Evolutionary conservation across 2,888 invertebrate genomes (phyloP).

Genomic region (Boloria euphrosyne): DNA sequence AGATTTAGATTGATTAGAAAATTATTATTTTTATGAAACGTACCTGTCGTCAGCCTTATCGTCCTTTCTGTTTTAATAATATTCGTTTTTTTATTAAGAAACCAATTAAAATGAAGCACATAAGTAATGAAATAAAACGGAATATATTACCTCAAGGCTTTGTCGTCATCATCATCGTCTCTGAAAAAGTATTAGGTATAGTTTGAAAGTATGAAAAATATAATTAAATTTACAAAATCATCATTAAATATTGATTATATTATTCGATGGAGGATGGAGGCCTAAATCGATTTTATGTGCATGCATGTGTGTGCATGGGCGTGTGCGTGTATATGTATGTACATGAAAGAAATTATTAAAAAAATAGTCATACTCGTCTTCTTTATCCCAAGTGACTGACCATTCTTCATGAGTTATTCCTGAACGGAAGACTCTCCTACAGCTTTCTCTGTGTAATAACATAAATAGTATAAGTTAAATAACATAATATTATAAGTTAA

Average conservation of each 20-base stretch:
- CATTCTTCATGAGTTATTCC: slow-evolving; percentile 75
- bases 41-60: slow-evolving; percentile 3
- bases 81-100: background rate
- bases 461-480: too few species aligned
- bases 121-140: background rate
- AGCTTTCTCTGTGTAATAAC: slow-evolving; percentile 55
- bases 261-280: too few species aligned
- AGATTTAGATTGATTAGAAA: background rate
- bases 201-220: background rate
- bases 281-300: too few species aligned
- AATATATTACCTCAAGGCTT: slow-evolving; percentile 26
- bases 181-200: slow-evolving; percentile 18
- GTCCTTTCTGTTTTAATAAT: too few species aligned
- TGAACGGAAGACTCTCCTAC: slow-evolving; percentile 71
- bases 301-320: too few species aligned
- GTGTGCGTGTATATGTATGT: too few species aligned
- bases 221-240: background rate
- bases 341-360: background rate
- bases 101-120: background rate
- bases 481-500: too few species aligned
- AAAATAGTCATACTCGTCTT: slow-evolving; percentile 51
- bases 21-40: background rate
- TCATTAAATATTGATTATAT: too few species aligned
- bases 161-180: slow-evolving; percentile 28
- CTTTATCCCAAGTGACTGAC: slow-evolving; percentile 64